Evolutionary conservation across 1,140 invertebrate species (phyloP), one percentile per base, ranked within the genome.

Genomic region (Aphidius ervi): DNA sequence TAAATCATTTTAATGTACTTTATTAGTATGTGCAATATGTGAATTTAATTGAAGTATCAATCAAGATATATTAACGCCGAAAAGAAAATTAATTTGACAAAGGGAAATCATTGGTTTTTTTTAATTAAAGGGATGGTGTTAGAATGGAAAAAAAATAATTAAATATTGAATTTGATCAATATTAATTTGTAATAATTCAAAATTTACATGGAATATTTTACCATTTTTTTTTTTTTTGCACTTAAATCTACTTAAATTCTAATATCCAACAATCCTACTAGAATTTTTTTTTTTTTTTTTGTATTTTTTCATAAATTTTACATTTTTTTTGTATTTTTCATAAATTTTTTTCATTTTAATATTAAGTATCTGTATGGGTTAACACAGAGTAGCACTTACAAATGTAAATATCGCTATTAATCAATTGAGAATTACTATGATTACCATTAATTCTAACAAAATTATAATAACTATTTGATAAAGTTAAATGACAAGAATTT

Each of bases 351-450:
- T 45, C 48, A 59, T 60, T 65, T 65, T 67, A 68, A 54, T 58
- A 63, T 50, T 31, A 31, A 31, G 67, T 70, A 61, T 73, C 67
- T 64, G 72, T 67, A 68, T 70, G 68, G 69, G 65, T 76, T 71
- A 74, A 73, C 70, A 68, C 70, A 72, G 68, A 70, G 70, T 64
- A 68, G 59, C 68, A 73, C 72, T 75, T 72, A 74, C 70, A 72
- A 74, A 59, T 68, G 71, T 64, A 42, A 73, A 69, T 47, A 66
- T 43, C 56, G 57, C 64, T 68, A 70, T 74, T 71, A 75, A 75
- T 72, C 60, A 69, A 75, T 73, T 68, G 64, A 67, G 66, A 57
- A 68, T 69, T 62, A 66, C 60, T 56, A 39, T 52, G 46, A 48
- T 58, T 58, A 62, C 8, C 54, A 68, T 63, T 41, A 60, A 66